Conservation (phyloP, 2,113 vertebrate genomes). For the Larimichthys polyactis region DNA sequence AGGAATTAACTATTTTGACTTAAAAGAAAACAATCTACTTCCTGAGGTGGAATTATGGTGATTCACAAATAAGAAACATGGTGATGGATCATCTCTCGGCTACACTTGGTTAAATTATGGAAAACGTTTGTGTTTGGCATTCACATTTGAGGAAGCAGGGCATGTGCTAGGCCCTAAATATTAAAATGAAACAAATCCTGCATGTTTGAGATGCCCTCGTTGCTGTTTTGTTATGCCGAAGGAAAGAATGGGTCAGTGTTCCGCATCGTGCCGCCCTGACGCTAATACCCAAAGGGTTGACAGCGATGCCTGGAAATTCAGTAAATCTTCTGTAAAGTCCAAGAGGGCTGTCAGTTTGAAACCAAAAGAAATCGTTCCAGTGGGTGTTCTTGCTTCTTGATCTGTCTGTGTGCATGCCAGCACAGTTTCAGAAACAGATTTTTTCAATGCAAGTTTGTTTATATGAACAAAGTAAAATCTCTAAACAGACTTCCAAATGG, state of each 20-base stretch:
- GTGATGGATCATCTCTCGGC: constrained; percentile 46
- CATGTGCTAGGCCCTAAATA: constrained; percentile 32
- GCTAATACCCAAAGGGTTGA: constrained; percentile 66
- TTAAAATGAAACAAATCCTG: constrained; percentile 63
- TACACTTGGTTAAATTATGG: constrained; percentile 40
- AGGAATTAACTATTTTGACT: not conserved
- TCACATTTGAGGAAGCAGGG: constrained; percentile 5
- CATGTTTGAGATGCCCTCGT: constrained; percentile 45
- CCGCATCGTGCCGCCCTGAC: constrained; percentile 60
- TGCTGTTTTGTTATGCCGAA: constrained; percentile 45
- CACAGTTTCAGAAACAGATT: constrained; percentile 13
- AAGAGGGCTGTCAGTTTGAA: constrained; percentile 37
- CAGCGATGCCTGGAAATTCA: constrained; percentile 57
- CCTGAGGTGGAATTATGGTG: not conserved
- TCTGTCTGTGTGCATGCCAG: not conserved
- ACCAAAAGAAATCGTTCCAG: not conserved
- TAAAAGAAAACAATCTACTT: constrained; percentile 32
- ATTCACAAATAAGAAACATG: constrained; percentile 32
- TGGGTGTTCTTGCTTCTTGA: not conserved
- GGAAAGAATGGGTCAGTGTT: constrained; percentile 56
- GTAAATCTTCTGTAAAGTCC: constrained; percentile 46
- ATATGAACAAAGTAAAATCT: not conserved
- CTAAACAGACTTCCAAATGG: not conserved
- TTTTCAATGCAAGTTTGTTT: constrained; percentile 10
- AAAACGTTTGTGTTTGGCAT: constrained; percentile 27